A percentile compares a stretch with the other conserved stretches of the same genome.
Evolutionary conservation across 2,113 vertebrate species (phyloP).

Genomic region (Hystrix brachyura): DNA sequence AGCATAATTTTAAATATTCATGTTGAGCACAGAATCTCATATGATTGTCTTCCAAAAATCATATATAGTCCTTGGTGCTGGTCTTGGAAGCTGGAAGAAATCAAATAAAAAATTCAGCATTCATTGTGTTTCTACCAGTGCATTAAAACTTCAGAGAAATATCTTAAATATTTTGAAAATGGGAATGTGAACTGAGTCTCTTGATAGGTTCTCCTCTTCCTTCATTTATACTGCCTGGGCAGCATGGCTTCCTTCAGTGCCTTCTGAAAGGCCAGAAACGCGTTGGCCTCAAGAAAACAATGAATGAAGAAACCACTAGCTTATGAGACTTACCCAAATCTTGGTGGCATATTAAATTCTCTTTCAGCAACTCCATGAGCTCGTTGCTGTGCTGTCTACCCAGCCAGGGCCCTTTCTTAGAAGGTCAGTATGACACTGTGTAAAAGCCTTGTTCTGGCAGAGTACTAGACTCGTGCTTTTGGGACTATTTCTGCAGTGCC

Average conservation of each 20-base stretch:
- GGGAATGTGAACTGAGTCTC: background rate
- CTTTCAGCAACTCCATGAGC: background rate
- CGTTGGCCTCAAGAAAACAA: background rate
- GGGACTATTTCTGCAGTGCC: background rate
- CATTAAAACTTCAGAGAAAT: constrained; percentile 30
- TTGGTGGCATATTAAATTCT: background rate
- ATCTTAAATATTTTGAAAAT: constrained; percentile 2
- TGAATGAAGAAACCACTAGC: background rate
- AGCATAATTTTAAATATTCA: constrained; percentile 23
- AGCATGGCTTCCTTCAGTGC: accelerated
- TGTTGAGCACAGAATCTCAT: background rate
- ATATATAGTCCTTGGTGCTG: background rate
- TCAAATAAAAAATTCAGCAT: background rate
- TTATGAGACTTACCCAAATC: background rate
- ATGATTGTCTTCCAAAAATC: background rate
- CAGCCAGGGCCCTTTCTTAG: background rate
- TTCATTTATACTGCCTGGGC: background rate
- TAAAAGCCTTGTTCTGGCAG: background rate
- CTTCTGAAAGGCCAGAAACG: background rate
- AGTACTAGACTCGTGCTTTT: background rate
- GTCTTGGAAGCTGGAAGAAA: background rate
- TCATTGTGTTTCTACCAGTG: background rate
- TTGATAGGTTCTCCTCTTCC: background rate
- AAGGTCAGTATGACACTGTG: background rate
- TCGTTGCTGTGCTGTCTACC: background rate